Conservation (phyloP, 2,113 vertebrate species). For the Corydoras sp. region DNA sequence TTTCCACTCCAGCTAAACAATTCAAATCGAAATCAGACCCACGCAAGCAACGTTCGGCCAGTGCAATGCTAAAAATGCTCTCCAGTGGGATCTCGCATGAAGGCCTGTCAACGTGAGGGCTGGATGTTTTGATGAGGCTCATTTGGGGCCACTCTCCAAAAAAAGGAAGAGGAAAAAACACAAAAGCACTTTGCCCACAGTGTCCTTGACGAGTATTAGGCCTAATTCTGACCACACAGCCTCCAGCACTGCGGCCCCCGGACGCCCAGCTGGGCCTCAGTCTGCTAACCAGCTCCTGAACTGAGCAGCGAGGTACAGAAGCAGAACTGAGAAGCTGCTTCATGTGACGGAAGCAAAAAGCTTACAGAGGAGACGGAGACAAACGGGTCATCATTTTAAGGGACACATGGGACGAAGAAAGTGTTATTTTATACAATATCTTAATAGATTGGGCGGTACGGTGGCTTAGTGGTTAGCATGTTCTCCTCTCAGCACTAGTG, state of each 20-base stretch:
- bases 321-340: background rate
- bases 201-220: background rate
- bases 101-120: background rate
- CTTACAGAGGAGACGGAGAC: background rate
- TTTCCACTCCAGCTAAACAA: constrained; percentile 10
- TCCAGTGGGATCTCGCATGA: background rate
- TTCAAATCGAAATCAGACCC: constrained; percentile 1
- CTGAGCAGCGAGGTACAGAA: background rate
- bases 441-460: too few relatives aligned
- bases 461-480: too few relatives aligned
- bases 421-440: too few relatives aligned
- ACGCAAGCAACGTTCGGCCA: background rate
- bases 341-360: background rate
- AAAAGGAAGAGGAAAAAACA: background rate
- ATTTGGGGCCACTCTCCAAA: background rate
- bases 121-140: constrained; percentile 17
- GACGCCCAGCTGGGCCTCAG: constrained; percentile 8
- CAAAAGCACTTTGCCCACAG: constrained; percentile 2
- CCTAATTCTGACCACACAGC: constrained; percentile 4
- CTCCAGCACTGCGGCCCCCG: background rate
- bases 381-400: too few relatives aligned
- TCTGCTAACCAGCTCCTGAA: constrained; percentile 21
- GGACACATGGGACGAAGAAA: too few relatives aligned
- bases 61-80: background rate
- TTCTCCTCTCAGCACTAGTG: too few relatives aligned